Percentiles rank a stretch among this genome's conserved stretches.
Evolutionary conservation across 2,797 vertebrate genomes (phyloP).

Genomic region (Coendou prehensilis): DNA sequence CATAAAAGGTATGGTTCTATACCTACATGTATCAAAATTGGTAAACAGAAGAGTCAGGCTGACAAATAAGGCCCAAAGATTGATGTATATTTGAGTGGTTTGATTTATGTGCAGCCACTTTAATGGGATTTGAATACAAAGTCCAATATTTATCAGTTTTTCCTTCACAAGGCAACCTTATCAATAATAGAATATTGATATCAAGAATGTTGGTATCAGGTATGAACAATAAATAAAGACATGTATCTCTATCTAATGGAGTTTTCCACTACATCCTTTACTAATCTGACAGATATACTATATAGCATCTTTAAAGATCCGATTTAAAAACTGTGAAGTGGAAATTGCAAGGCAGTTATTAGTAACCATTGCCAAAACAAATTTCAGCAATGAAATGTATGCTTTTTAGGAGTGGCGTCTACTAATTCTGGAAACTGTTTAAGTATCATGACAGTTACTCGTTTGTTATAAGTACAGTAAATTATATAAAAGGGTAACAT

Average conservation of each 20-base stretch:
- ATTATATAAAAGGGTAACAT: not conserved
- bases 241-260: not conserved
- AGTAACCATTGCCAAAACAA: slow-evolving; percentile 49
- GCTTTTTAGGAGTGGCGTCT: not conserved
- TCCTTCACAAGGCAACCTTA: not conserved
- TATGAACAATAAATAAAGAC: not conserved
- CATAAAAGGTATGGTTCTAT: not conserved
- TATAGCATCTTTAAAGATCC: slow-evolving; percentile 3
- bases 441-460: not conserved
- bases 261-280: not conserved
- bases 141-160: not conserved
- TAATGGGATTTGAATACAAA: slow-evolving; percentile 16
- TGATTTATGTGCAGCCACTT: not conserved
- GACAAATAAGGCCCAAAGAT: not conserved
- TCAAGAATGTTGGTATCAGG: not conserved
- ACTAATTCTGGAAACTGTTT: slow-evolving; percentile 45
- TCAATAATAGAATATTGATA: not conserved
- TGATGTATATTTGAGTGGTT: not conserved
- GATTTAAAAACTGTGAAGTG: not conserved
- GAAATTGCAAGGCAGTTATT: slow-evolving; percentile 16
- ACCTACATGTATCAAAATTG: not conserved
- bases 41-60: not conserved
- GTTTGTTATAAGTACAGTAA: slow-evolving; percentile 33
- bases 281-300: not conserved
- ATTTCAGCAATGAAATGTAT: slow-evolving; percentile 4